Base-by-base conservation (phyloP, 2,797 vertebrate species). In the Remorina albescens region DNA sequence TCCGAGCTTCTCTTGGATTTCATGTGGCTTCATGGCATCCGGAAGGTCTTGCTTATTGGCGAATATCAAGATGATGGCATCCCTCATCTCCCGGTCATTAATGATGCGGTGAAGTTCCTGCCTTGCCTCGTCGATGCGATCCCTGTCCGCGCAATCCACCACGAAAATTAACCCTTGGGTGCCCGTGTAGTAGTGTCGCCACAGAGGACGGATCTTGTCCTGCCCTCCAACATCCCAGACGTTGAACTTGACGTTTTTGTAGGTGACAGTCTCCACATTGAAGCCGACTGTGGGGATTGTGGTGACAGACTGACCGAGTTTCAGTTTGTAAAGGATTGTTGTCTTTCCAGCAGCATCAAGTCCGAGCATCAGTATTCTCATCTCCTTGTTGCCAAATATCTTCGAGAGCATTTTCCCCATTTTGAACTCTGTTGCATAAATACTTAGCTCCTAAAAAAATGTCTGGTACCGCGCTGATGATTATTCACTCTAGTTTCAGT, bases 21-120 rank as follows among this genome's bases (percentile, higher is more conserved):
- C 98, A 2, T 99, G 98, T 41, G 98, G 98, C 93, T 99, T 99
- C 98, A 99, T 99, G 92, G 98, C 98, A 74, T 99, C 98, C 0
- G 98, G 96, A 74, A 99, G 97, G 94, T 99, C 98, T 96, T 99
- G 98, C 94, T 99, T 99, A 93, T 99, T 99, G 94, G 98, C 98
- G 91, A 99, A 99, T 95, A 99, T 99, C 92, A 99, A 96, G 95
- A 99, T 99, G 93, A 99, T 99, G 94, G 98, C 98, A 90, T 99
- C 98, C 91, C 97, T 95, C 98, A 99, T 99, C 94, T 99, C 98
- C 46, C 98, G 95, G 93, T 99, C 98, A 64, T 99, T 99, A 85
- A 99, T 99, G 87, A 99, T 99, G 94, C 98, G 98, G 92, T 99
- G 97, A 71, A 99, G 97, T 93, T 99, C 98, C 93, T 99, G 98